A percentile compares a stretch with the other conserved stretches of the same genome.
These are phyloP conservation scores for Dendrolimus pini DNA, from an alignment of 2,888 invertebrate species.

Conservation along the genomic window DNA sequence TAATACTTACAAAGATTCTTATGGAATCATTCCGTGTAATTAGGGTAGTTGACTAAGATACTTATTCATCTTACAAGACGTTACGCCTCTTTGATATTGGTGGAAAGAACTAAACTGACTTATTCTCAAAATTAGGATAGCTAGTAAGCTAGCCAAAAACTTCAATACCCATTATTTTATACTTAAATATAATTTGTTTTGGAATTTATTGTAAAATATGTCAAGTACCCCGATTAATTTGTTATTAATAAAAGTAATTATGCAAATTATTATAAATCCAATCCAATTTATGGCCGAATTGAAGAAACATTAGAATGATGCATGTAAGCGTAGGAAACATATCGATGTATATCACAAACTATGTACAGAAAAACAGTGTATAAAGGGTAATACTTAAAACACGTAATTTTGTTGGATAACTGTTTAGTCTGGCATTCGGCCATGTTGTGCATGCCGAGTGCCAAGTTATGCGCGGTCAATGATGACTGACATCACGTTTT, in stretches of 20 bases:
- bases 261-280: not conserved
- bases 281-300: too few relatives aligned
- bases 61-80: too few relatives aligned
- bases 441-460: constrained; percentile 62
- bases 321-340: constrained; percentile 19
- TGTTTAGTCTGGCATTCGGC: constrained; percentile 51
- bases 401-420: constrained; percentile 43
- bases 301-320: constrained; percentile 6
- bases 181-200: too few relatives aligned
- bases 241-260: constrained; percentile 10
- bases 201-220: too few relatives aligned
- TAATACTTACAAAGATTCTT: constrained; percentile 1
- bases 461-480: constrained; percentile 55
- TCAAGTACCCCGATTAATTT: constrained; percentile 10
- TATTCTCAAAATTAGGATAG: too few relatives aligned
- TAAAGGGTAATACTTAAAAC: constrained; percentile 13
- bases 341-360: constrained; percentile 19
- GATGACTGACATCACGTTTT: constrained; percentile 38
- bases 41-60: too few relatives aligned
- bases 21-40: too few relatives aligned
- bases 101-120: too few relatives aligned
- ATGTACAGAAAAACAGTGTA: constrained; percentile 32
- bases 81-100: too few relatives aligned
- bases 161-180: too few relatives aligned
- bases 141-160: too few relatives aligned